Conservation (phyloP, 92 coral and sea anemone species). For the Heteractis magnifica region DNA sequence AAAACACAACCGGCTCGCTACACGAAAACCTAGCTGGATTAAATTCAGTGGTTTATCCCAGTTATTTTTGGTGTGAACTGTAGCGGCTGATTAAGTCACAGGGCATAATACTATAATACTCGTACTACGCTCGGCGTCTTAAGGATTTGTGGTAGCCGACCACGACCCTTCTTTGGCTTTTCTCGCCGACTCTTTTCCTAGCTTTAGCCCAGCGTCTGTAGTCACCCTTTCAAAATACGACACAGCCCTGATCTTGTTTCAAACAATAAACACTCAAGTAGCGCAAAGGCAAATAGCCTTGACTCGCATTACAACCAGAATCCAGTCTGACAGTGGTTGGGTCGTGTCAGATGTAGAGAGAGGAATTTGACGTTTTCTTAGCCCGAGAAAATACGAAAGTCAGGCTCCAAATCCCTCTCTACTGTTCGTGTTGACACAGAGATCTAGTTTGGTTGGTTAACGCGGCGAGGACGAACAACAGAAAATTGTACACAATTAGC, state of each 20-base stretch:
- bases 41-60: not conserved
- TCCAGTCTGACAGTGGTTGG: slow-evolving; percentile 26
- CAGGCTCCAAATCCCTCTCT: slow-evolving; percentile 4
- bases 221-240: slow-evolving; percentile 24
- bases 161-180: slow-evolving; percentile 23
- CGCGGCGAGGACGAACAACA: slow-evolving; percentile 3
- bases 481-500: slow-evolving; percentile 35
- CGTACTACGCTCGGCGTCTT: slow-evolving; percentile 21
- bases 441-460: slow-evolving; percentile 26
- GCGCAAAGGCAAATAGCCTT: slow-evolving; percentile 33
- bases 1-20: not conserved
- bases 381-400: slow-evolving; percentile 1
- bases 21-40: not conserved
- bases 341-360: slow-evolving; percentile 36
- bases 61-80: not conserved
- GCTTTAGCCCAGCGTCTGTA: slow-evolving; percentile 21
- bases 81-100: slow-evolving; percentile 2
- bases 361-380: slow-evolving; percentile 40
- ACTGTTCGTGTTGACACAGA: slow-evolving; percentile 2
- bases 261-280: slow-evolving; percentile 41
- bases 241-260: slow-evolving; percentile 40
- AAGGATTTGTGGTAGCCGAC: slow-evolving; percentile 6
- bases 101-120: slow-evolving; percentile 5
- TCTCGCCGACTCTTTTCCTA: slow-evolving; percentile 1
- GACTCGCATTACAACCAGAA: slow-evolving; percentile 39